Evolutionary conservation across 2,113 vertebrate species (phyloP).

Genomic region (Cyanoramphus novaezelandiae): DNA sequence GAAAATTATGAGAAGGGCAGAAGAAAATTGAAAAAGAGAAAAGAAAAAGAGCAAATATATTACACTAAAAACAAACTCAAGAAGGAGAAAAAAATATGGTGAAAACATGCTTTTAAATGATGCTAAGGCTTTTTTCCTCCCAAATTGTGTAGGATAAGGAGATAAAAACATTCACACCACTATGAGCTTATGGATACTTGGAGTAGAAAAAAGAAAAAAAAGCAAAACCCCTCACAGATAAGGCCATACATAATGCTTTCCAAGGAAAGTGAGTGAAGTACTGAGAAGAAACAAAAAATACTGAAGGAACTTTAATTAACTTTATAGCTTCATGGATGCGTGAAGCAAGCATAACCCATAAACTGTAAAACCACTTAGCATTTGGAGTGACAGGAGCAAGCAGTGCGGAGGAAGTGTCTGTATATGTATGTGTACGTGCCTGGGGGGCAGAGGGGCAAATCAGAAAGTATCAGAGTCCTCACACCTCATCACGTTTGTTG

Average conservation of each 20-base stretch:
- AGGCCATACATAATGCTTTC: neutral
- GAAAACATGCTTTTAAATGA: neutral
- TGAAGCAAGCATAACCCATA: neutral
- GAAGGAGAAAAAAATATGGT: neutral
- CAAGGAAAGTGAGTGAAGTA: neutral
- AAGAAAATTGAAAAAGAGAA: neutral
- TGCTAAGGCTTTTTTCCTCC: neutral
- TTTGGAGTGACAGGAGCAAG: neutral
- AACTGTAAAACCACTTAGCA: neutral
- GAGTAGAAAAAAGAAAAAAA: neutral
- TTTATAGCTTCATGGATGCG: neutral
- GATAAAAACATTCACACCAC: neutral
- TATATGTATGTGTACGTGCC: fast-evolving
- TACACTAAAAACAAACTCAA: neutral
- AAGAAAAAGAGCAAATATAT: neutral
- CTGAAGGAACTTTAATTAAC: neutral
- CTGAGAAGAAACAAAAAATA: neutral
- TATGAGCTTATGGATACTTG: neutral
- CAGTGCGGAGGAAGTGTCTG: too few relatives aligned
- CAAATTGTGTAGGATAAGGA: neutral
- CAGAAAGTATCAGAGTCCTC: neutral
- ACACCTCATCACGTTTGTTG: neutral
- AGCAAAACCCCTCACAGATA: neutral
- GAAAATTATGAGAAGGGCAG: neutral
- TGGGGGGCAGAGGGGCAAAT: neutral